phyloP scores from a whole-genome alignment of 53 echinoderm and acorn worm species.

The Apostichopus leukothele region DNA sequence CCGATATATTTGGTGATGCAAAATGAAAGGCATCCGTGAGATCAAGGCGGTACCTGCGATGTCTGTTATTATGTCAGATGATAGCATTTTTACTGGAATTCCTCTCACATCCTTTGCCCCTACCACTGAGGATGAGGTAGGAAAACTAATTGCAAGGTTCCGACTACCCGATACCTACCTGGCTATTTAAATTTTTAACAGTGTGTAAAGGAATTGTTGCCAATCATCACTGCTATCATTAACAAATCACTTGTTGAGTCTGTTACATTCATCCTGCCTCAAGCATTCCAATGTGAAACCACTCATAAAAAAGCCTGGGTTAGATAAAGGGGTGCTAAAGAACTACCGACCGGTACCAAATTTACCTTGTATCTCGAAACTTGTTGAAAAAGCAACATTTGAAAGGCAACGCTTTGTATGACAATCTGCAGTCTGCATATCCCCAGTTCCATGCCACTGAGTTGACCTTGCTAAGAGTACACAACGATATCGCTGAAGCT shows the following conservation, averaged over 20 bases:
- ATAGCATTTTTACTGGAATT: background rate
- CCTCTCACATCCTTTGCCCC: background rate
- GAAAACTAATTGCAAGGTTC: constrained; percentile 15
- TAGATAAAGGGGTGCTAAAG: constrained; percentile 19
- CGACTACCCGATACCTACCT: constrained; percentile 34
- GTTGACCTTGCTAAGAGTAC: constrained; percentile 27
- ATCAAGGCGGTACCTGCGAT: background rate
- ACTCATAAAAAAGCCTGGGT: constrained; percentile 28
- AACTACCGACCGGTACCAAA: constrained; percentile 37
- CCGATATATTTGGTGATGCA: too few species aligned
- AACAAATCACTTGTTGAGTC: constrained; percentile 37
- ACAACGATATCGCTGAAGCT: constrained; percentile 11
- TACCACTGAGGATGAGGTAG: constrained; percentile 31
- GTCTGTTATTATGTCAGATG: background rate
- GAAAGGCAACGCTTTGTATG: constrained; percentile 32
- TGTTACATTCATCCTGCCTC: background rate
- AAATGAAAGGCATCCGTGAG: background rate
- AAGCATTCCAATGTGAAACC: constrained; percentile 35
- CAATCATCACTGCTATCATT: constrained; percentile 42
- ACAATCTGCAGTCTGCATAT: constrained; percentile 40
- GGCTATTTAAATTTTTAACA: constrained; percentile 11
- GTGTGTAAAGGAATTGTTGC: constrained; percentile 22
- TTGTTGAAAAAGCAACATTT: constrained; percentile 24
- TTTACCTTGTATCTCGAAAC: constrained; percentile 27
- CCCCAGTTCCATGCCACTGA: constrained; percentile 24